These are phyloP conservation scores for Tylochromis polylepis DNA, from an alignment of 2,113 vertebrate species.

Conservation along the genomic window DNA sequence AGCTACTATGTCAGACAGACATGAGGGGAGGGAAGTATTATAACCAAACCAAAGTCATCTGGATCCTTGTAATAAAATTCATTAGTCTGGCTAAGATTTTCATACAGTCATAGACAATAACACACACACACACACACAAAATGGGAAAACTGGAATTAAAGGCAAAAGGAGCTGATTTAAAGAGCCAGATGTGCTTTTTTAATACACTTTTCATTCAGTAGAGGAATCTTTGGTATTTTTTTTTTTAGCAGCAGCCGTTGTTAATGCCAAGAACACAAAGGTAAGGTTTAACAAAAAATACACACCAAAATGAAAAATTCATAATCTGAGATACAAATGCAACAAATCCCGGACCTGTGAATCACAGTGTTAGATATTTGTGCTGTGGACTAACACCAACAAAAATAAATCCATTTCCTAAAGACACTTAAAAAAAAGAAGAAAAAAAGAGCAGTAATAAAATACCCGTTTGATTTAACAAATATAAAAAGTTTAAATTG, in stretches of 20 bases:
- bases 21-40: constrained; percentile 47
- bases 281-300: neutral
- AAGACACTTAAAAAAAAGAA: neutral
- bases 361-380: neutral
- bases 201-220: constrained; percentile 3
- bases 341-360: neutral
- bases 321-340: neutral
- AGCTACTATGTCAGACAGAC: constrained; percentile 56
- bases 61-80: constrained; percentile 48
- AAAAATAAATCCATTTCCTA: neutral
- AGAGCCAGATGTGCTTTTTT: constrained; percentile 20
- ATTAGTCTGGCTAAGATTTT: constrained; percentile 58
- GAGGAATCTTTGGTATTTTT: neutral
- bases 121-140: neutral
- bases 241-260: neutral
- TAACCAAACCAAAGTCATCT: constrained; percentile 43
- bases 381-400: neutral
- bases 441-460: neutral
- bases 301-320: neutral
- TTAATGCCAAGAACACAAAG: neutral
- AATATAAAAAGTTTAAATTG: neutral
- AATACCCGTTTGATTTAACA: neutral
- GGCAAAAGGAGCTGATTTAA: constrained; percentile 15
- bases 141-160: constrained; percentile 25
- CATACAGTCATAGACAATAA: constrained; percentile 19